phyloP scores from a whole-genome alignment of 2,113 vertebrate species.

The Canis aureus region DNA sequence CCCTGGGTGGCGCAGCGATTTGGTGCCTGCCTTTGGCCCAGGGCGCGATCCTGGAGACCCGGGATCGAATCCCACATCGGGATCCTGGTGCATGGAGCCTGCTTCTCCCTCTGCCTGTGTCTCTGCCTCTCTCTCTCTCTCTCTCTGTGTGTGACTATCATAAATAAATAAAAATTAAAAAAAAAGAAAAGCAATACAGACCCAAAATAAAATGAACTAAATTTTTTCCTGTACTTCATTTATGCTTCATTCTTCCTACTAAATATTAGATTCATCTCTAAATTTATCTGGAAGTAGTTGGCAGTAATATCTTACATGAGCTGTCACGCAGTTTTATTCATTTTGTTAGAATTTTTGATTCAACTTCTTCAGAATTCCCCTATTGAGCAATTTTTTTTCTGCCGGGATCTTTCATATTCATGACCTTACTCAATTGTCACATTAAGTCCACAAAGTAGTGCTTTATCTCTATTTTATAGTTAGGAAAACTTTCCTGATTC shows the following conservation, averaged over 20 bases:
- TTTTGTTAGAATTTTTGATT: background rate
- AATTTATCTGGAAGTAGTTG: background rate
- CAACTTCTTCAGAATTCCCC: background rate
- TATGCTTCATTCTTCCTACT: background rate
- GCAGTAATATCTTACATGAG: background rate
- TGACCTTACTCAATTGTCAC: background rate
- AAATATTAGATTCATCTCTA: slow-evolving; percentile 16
- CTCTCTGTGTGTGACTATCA: too few relatives aligned
- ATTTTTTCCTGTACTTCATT: slow-evolving; percentile 3
- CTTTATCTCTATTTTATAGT: slow-evolving; percentile 10
- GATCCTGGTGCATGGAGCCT: too few relatives aligned
- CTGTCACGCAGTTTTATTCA: background rate
- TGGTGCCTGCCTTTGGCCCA: too few relatives aligned
- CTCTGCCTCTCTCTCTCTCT: too few relatives aligned
- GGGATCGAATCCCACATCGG: too few relatives aligned
- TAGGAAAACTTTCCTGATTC: slow-evolving; percentile 5
- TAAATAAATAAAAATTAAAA: too few relatives aligned
- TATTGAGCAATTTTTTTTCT: slow-evolving; percentile 9
- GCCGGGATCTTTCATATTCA: background rate
- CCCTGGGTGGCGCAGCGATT: too few relatives aligned
- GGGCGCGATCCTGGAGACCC: too few relatives aligned
- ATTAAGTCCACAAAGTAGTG: background rate
- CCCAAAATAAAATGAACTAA: background rate
- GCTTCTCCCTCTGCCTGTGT: too few relatives aligned
- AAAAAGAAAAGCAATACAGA: background rate